A percentile compares a stretch with the other conserved stretches of the same genome.
Evolutionary conservation across 2,888 invertebrate species (phyloP).

Genomic region (Andrena marginata): DNA sequence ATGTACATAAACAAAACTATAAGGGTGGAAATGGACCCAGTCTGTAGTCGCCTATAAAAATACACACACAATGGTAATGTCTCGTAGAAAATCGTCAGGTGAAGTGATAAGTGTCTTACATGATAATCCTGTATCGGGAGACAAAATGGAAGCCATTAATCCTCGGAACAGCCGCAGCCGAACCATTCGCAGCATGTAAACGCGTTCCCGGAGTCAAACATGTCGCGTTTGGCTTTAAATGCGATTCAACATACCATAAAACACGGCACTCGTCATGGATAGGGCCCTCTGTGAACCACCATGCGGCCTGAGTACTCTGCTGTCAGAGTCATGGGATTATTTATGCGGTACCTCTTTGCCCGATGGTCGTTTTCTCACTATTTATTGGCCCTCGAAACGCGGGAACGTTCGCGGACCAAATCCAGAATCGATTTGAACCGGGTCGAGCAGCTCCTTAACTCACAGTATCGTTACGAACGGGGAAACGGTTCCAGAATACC

Average conservation of each 20-base stretch:
- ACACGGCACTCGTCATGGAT: conserved; percentile 76
- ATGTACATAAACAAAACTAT: too few species aligned
- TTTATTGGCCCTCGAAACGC: conserved; percentile 67
- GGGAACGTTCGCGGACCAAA: conserved; percentile 58
- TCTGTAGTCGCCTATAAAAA: too few species aligned
- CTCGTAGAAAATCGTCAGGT: neutral
- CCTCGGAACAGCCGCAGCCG: conserved; percentile 39
- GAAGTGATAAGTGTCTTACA: conserved; percentile 6
- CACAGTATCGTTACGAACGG: conserved; percentile 30
- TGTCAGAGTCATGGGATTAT: conserved; percentile 77
- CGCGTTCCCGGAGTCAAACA: conserved; percentile 72
- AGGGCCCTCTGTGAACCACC: conserved; percentile 71
- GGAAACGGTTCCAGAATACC: conserved; percentile 19
- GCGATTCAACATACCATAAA: conserved; percentile 80
- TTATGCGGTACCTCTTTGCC: conserved; percentile 70
- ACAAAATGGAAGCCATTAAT: conserved; percentile 49
- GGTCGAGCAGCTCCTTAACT: conserved; percentile 52
- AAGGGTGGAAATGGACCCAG: too few species aligned
- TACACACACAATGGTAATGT: neutral
- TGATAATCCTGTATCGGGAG: neutral
- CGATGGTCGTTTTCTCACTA: conserved; percentile 69
- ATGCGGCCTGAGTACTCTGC: conserved; percentile 63
- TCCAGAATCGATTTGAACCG: conserved; percentile 60
- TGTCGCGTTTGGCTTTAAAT: conserved; percentile 77
- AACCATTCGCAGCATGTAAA: conserved; percentile 71